Conservation (phyloP, 2,797 vertebrate genomes). For the Erpetoichthys calabaricus region DNA sequence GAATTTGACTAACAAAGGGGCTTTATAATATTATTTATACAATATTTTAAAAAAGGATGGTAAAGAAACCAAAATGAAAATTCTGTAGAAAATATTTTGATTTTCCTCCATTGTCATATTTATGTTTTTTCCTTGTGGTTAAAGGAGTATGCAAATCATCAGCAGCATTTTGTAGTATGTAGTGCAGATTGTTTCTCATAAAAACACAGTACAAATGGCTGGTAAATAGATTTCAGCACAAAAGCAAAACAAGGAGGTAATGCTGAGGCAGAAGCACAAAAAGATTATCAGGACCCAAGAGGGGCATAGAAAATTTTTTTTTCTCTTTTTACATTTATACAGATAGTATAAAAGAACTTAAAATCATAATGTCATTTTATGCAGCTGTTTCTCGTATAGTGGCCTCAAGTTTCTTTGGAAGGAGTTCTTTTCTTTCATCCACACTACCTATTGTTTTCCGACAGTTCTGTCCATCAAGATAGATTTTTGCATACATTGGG, state of each 20-base stretch:
- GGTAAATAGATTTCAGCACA: constrained; percentile 73
- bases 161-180: constrained; percentile 78
- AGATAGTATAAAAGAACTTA: constrained; percentile 48
- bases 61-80: too few species aligned
- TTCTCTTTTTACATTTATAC: constrained; percentile 73
- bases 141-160: constrained; percentile 72
- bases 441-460: constrained; percentile 93
- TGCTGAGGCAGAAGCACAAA: constrained; percentile 72
- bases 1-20: too few species aligned
- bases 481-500: constrained; percentile 94
- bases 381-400: constrained; percentile 97
- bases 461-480: constrained; percentile 90
- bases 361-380: constrained; percentile 80
- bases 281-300: constrained; percentile 77
- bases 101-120: constrained; percentile 28
- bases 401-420: constrained; percentile 99
- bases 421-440: constrained; percentile 97
- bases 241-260: constrained; percentile 65
- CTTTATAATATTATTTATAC: too few species aligned
- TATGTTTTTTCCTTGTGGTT: constrained; percentile 31
- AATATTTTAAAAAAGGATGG: too few species aligned
- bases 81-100: too few species aligned
- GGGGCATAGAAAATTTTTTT: constrained; percentile 81
- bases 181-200: constrained; percentile 72
- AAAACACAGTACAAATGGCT: constrained; percentile 74